Conservation (phyloP, 2,113 vertebrate species). For the Datnioides undecimradiatus region DNA sequence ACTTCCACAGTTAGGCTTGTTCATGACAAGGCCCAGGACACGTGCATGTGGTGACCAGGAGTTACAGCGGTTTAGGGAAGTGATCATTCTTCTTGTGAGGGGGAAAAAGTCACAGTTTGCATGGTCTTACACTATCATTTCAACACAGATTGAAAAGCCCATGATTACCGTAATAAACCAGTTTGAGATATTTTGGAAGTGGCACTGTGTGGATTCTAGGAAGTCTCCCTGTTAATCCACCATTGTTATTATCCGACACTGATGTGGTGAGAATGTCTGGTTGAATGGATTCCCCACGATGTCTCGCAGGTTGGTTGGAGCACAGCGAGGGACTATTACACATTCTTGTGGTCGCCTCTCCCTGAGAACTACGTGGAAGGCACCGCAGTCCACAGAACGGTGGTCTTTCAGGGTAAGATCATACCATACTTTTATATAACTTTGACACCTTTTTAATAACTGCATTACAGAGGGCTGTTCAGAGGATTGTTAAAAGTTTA, state of each 20-base stretch:
- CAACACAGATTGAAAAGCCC: conserved; percentile 30
- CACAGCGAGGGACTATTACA: conserved; percentile 98
- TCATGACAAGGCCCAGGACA: conserved; percentile 50
- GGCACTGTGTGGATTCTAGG: conserved; percentile 43
- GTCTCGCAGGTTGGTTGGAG: conserved; percentile 96
- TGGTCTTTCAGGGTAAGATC: conserved; percentile 95
- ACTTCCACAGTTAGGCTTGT: conserved; percentile 68
- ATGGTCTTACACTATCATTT: conserved; percentile 1
- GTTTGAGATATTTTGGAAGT: conserved; percentile 59
- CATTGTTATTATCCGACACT: conserved; percentile 64
- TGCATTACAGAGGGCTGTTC: conserved; percentile 36
- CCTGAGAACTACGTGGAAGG: conserved; percentile 93
- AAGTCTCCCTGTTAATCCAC: conserved; percentile 52
- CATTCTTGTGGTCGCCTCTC: conserved; percentile 97
- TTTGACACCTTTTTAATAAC: conserved; percentile 75
- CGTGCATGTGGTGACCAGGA: conserved; percentile 40
- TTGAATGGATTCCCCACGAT: conserved; percentile 66
- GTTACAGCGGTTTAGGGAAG: conserved; percentile 30
- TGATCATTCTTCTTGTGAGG: conserved; percentile 11
- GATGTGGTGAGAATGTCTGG: conserved; percentile 65
- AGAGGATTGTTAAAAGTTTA: conserved; percentile 59
- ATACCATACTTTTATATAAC: conserved; percentile 62
- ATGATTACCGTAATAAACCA: conserved; percentile 44
- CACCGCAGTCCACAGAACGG: conserved; percentile 91
- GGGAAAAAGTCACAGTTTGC: conserved; percentile 16